A percentile compares a stretch with the other conserved stretches of the same genome.
Evolutionary conservation across 2,113 vertebrate genomes (phyloP).

Genomic region (Solenodon paradoxus): DNA sequence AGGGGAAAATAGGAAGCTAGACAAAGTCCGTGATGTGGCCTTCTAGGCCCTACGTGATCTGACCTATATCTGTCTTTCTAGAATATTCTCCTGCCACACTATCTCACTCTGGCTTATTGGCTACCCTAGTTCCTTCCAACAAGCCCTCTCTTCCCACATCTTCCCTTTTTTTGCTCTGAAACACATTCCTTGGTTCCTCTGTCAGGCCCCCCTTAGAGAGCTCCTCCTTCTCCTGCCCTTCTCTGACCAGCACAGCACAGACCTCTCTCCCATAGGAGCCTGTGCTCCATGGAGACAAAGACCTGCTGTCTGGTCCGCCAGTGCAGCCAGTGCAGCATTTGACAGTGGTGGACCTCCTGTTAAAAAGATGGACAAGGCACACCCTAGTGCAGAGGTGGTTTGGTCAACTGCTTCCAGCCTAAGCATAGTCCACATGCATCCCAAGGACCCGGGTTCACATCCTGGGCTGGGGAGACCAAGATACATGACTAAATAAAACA

Average conservation of each 20-base stretch:
- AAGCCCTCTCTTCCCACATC: too few species aligned
- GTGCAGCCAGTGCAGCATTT: neutral
- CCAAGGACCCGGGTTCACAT: too few species aligned
- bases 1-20: neutral
- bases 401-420: too few species aligned
- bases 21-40: neutral
- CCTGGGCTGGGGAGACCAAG: too few species aligned
- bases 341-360: too few species aligned
- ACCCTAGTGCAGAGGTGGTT: too few species aligned
- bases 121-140: neutral
- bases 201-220: neutral
- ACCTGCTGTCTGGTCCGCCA: neutral
- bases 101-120: neutral
- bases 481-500: too few species aligned
- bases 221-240: neutral
- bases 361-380: too few species aligned
- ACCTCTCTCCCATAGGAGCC: neutral
- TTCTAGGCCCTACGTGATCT: neutral
- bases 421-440: too few species aligned
- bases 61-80: neutral
- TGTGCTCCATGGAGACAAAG: neutral
- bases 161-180: neutral
- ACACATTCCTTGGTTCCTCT: neutral
- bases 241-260: too few species aligned
- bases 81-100: neutral